Evolutionary conservation across 35 echinoderm and acorn worm species (phyloP), one percentile per base, ranked within the genome.

Genomic region (Hemicentrotus pulcherrimus): DNA sequence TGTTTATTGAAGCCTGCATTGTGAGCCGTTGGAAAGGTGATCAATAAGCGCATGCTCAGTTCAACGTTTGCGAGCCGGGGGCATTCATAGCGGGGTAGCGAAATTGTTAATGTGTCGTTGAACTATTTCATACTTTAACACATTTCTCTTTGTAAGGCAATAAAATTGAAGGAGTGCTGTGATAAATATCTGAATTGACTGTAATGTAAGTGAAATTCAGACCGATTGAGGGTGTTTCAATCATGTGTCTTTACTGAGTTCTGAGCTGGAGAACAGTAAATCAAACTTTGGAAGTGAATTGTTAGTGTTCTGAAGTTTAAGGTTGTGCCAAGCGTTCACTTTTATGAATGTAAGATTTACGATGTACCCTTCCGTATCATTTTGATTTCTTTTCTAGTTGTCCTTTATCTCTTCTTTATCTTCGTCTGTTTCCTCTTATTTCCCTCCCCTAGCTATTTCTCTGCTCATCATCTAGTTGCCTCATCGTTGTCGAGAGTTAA

Each of bases 41-140:
- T 90, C 45, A 18, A 90, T 90, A 45, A 18, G 32, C 46, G 88
- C 5, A 9, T 59, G 52, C 88, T 32, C n/a, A n/a, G 88, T 45
- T 90, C 88, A 90, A 90, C 6, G 8, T 45, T 45, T 41, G 32
- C 9, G 15, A 90, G 31, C 46, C 32, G 88, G 32, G 11, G 65
- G 65, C 65, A 41, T 8, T 32, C 18, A 45, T 41, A 32, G 88
- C 9, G 88, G 46, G 13, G 32, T 46, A 32, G 65, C 65, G 65
- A 78, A 78, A 78, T 78, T 90, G 88, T 90, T 22, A 32, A 47
- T 45, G 88, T 90, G 88, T 90, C 88, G 88, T 90, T 90, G 88
- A 41, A 90, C 88, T 90, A 33, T 47, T 18, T 47, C 5, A 33
- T 90, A 90, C 32, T 90, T 47, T 47, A 30, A 33, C 88, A 45